Conservation (phyloP, 2,888 invertebrate species). For the Morpho helenor region DNA sequence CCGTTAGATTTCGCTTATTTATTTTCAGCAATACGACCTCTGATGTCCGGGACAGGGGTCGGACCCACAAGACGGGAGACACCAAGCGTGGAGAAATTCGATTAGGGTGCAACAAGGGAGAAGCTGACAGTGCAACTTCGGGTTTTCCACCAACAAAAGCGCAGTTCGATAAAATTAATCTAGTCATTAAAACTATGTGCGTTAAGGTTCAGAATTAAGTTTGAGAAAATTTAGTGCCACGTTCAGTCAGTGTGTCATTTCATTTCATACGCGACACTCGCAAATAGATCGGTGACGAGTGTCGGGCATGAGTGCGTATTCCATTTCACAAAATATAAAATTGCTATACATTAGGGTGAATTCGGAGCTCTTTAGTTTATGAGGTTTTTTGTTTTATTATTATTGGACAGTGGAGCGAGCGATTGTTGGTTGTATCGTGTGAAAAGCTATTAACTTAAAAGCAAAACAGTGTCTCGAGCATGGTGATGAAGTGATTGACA, state of each 20-base stretch:
- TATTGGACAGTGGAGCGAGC: conserved; percentile 21
- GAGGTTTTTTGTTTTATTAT: conserved; percentile 38
- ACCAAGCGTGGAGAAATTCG: conserved; percentile 74
- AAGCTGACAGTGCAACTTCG: conserved; percentile 65
- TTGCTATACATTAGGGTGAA: conserved; percentile 63
- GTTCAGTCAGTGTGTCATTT: conserved; percentile 60
- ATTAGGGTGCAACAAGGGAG: conserved; percentile 76
- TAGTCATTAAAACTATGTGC: conserved; percentile 17
- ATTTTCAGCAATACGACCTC: conserved; percentile 69
- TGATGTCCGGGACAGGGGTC: conserved; percentile 66
- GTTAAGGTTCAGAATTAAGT: conserved; percentile 25
- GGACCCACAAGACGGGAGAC: conserved; percentile 64
- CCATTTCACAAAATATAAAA: conserved; percentile 74
- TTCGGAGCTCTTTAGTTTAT: conserved; percentile 54
- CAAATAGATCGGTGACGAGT: conserved; percentile 72
- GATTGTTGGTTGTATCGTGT: conserved; percentile 1
- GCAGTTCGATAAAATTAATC: conserved; percentile 23
- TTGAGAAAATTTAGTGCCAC: conserved; percentile 5
- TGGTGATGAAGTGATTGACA: not conserved
- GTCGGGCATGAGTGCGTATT: conserved; percentile 42
- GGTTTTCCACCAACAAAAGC: conserved; percentile 34
- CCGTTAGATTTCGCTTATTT: conserved; percentile 72
- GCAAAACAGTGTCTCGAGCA: conserved; percentile 23
- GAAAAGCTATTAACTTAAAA: conserved; percentile 21
- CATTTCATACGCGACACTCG: conserved; percentile 74